Percentiles rank a stretch among this genome's conserved stretches.
These are phyloP conservation scores for Pantherophis alleghaniensis DNA, from an alignment of 2,797 vertebrate species.

Conservation along the genomic window DNA sequence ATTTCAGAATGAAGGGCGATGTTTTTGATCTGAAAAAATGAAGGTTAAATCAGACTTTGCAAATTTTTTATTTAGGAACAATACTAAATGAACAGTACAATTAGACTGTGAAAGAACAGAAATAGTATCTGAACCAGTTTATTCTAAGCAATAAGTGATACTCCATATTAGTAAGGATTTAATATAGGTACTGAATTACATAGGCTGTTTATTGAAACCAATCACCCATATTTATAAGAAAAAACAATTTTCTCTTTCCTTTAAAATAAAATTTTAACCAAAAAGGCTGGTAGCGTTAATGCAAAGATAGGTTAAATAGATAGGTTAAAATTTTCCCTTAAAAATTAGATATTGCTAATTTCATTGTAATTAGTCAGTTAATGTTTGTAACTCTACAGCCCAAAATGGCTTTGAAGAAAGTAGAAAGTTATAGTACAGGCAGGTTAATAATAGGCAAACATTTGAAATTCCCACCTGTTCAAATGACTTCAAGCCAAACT, in stretches of 20 bases:
- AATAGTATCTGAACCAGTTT: not conserved
- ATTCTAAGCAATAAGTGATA: not conserved
- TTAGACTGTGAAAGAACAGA: not conserved
- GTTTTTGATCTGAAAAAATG: slow-evolving; percentile 82
- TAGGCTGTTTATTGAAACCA: not conserved
- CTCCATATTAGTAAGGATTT: not conserved
- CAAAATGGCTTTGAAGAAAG: not conserved
- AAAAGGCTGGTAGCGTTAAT: not conserved
- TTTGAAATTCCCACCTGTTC: slow-evolving; percentile 83
- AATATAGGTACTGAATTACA: not conserved
- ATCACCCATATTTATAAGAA: not conserved
- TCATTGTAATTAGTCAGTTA: not conserved
- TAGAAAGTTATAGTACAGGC: not conserved
- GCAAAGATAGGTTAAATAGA: not conserved
- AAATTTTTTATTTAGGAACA: not conserved
- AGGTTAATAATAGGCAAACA: not conserved
- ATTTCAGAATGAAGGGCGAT: slow-evolving; percentile 83
- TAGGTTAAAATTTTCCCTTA: not conserved
- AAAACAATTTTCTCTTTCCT: not conserved
- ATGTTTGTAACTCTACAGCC: not conserved
- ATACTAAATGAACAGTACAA: not conserved
- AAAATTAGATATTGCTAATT: not conserved
- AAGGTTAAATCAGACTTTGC: not conserved
- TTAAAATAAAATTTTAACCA: not conserved
- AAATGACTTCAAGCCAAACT: slow-evolving; percentile 92